Base-by-base conservation (phyloP, 2,888 invertebrate species). In the Brenthis hecate region DNA sequence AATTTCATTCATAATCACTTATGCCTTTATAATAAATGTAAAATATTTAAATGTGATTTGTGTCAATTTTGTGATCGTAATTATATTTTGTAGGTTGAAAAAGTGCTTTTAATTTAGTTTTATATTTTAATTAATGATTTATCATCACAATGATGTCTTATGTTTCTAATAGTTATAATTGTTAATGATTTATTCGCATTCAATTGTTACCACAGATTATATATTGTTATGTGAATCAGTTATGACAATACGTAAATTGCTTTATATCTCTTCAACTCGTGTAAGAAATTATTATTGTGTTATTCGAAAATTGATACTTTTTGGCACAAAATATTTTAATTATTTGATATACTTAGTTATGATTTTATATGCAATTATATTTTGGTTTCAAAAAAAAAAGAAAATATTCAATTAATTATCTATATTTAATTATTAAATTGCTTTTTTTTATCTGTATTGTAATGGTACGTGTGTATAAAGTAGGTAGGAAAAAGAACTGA, bases 401-500 rank as follows among this genome's bases (percentile, higher is more conserved):
- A 6, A 6, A 36, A 36, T 36, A 43, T 54, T 32, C 13, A 51
- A 53, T 70, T 57, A 23, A 54, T 62, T 58, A 58, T 69, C 36
- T 66, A 11, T 61, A 61, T 55, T 62, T 14, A 16, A 62, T 53
- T 53, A 53, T 36, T 14, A n/a, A 54, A 36, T 58, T 58, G 58
- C n/a, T 43, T 62, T n/a, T 62, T n/a, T 62, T 56, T 65, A 36
- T 65, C 56, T 66, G 19, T 66, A 51, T 62, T 62, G 23, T 66
- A 53, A 62, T 23, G 60, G 56, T 63, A 68, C 62, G 77, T 77
- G 74, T 84, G 84, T 84, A 82, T 83, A 83, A 82, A 85, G 74
- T 87, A 86, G 81, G 68, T 86, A 85, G 84, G 83, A 74, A 77
- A 73, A 85, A 85, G 91, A 88, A 89, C 87, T 89, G 90, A 87